Evolutionary conservation across 1,140 invertebrate genomes (phyloP).

Genomic region (Steinernema khuongi): DNA sequence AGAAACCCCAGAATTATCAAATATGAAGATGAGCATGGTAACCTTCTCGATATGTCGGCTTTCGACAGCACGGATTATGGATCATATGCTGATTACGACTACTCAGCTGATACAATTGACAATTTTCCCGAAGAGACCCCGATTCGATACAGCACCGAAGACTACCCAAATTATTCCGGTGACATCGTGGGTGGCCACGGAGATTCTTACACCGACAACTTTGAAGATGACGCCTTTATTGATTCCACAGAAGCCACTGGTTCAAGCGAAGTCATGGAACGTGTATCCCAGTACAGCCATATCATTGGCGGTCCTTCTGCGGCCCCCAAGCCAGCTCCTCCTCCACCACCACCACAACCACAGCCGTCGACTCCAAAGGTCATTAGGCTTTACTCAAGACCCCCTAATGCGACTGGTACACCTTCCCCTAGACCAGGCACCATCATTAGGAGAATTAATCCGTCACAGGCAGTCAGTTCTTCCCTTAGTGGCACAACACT

Average conservation of each 20-base stretch:
- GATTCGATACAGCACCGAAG: no score
- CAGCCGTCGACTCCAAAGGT: not conserved
- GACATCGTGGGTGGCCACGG: no score
- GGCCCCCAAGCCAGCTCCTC: not conserved
- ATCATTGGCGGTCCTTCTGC: not conserved
- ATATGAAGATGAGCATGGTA: not conserved
- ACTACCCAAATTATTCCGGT: no score
- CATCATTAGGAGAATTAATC: not conserved
- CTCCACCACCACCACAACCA: not conserved
- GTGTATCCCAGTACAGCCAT: not conserved
- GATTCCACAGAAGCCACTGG: not conserved
- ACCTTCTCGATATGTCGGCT: not conserved
- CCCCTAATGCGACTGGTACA: not conserved
- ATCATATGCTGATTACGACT: not conserved
- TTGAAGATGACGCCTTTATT: not conserved
- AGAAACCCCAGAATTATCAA: not conserved
- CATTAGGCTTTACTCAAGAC: not conserved
- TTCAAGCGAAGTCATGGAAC: not conserved
- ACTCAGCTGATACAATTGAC: no score
- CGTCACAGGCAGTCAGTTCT: no score
- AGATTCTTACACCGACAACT: no score
- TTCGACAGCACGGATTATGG: not conserved
- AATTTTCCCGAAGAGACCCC: no score
- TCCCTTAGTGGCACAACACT: no score
- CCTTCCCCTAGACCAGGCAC: not conserved